Evolutionary conservation across 2,888 invertebrate species (phyloP).

Genomic region (Caenorhabditis panamensis): DNA sequence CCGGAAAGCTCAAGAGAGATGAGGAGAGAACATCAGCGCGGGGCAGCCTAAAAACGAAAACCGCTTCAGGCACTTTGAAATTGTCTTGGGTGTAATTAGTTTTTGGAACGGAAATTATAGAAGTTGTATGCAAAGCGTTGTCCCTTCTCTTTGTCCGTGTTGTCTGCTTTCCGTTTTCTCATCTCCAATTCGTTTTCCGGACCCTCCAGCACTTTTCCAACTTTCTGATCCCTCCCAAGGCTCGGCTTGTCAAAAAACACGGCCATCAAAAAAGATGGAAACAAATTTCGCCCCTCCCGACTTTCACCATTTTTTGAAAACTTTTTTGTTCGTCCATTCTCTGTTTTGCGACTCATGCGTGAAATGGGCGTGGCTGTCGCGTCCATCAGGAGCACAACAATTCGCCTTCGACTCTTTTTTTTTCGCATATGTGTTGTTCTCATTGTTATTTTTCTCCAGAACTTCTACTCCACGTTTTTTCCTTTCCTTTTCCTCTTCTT

Average conservation of each 20-base stretch:
- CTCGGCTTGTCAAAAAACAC: conserved; percentile 52
- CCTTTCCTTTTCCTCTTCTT: conserved; percentile 18
- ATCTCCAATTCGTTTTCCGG: not conserved
- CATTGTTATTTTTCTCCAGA: conserved; percentile 60
- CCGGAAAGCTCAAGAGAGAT: not conserved
- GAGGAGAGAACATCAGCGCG: conserved; percentile 11
- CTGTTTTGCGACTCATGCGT: conserved; percentile 61
- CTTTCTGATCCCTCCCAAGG: conserved; percentile 37
- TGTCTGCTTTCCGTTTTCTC: no score
- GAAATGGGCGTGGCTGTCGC: conserved; percentile 64
- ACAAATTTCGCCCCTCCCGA: conserved; percentile 50
- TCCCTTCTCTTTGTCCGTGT: not conserved
- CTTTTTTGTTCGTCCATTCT: conserved; percentile 56
- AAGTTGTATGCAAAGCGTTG: not conserved
- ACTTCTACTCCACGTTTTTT: conserved; percentile 45
- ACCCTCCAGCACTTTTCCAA: conserved; percentile 22
- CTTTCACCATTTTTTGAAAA: conserved; percentile 47
- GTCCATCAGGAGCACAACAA: conserved; percentile 65
- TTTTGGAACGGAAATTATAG: conserved; percentile 16
- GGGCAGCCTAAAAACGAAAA: conserved; percentile 4
- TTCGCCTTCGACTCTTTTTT: conserved; percentile 56
- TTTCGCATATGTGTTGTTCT: conserved; percentile 62
- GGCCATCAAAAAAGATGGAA: conserved; percentile 56
- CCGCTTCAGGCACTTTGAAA: not conserved
- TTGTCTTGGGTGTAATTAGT: conserved; percentile 32